Base-by-base conservation (phyloP, 2,113 vertebrate genomes). In the Nanorana parkeri region DNA sequence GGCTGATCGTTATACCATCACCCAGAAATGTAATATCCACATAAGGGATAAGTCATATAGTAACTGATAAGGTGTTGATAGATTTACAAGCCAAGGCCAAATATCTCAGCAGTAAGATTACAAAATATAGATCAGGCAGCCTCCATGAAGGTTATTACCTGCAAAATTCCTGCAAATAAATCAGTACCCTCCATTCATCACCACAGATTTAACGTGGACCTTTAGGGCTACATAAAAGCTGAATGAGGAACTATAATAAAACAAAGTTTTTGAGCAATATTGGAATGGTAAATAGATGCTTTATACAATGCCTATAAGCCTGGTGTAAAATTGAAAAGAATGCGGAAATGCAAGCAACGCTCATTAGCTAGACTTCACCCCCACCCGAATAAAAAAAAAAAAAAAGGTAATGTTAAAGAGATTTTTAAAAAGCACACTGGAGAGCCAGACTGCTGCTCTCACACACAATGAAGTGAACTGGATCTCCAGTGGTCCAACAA, bases 71-170 rank as follows among this genome's bases (percentile, higher is more conserved):
- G 13, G 26, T 61, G 72, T 32, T 74, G 54, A 74, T 32, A 56
- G 56, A 36, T 75, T 75, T 32, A 61, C 56, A 75, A 41, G 73
- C 61, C 73, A 63, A 63, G 56, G 56, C 21, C 29, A 24, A 76
- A 76, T 76, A 76, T 61, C 36, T 76, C 32, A 19, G 73, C 73
- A 24, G 56, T 75, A n/a, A 61, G 58, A 76, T 47, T 19, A 26
- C 58, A 76, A 76, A 51, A 24, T 64, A 63, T 26, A 63, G 56
- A 76, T 47, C 32, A 63, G 36, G 23, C 29, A 21, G 8, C n/a
- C 23, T 19, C 28, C 32, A 61, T 36, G 32, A 41, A 61, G 73
- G 73, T 11, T 54, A 58, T 73, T 32, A 71, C 69, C 54, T 73
- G 20, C 54, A 73, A 32, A 56, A 29, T 21, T 28, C 23, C 51